phyloP scores from a whole-genome alignment of 2,888 invertebrate genomes.

The Tineola bisselliella region DNA sequence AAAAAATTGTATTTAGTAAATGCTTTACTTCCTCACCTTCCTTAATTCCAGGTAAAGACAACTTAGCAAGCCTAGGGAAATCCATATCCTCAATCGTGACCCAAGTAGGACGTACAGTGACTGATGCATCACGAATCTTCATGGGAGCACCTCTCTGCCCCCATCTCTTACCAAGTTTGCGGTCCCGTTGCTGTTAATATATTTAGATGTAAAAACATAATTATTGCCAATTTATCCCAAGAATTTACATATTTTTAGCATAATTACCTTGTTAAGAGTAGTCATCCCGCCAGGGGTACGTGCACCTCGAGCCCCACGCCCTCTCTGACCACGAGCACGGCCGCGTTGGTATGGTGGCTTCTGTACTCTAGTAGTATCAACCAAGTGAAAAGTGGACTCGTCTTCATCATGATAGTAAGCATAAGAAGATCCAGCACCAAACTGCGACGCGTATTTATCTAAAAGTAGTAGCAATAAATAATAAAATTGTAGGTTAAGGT shows the following conservation, averaged over 20 bases:
- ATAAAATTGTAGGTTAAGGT: neutral
- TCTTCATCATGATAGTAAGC: conserved; percentile 99
- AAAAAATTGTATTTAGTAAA: neutral
- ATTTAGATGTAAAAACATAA: neutral
- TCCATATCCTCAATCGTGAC: conserved; percentile 98
- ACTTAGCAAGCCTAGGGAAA: conserved; percentile 92
- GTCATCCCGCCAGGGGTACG: conserved; percentile 80
- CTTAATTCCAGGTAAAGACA: conserved; percentile 90
- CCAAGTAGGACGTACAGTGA: conserved; percentile 96
- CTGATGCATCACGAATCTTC: conserved; percentile 96
- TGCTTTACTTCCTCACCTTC: conserved; percentile 60
- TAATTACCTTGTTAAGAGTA: conserved; percentile 77
- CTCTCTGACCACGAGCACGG: conserved; percentile 83
- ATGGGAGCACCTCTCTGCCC: conserved; percentile 84
- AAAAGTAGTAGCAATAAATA: neutral
- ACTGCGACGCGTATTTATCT: conserved; percentile 93
- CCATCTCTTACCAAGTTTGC: conserved; percentile 88
- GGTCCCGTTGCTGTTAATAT: conserved; percentile 73
- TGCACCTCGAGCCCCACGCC: conserved; percentile 75
- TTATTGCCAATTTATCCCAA: too few species aligned
- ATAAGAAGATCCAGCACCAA: conserved; percentile 95
- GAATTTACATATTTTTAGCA: neutral
- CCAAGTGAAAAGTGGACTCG: conserved; percentile 97
- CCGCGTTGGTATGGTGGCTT: conserved; percentile 94
- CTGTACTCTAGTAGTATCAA: conserved; percentile 90